Evolutionary conservation across 2,113 vertebrate species (phyloP), one percentile per base, ranked within the genome.

Genomic region (Calidris pugnax): DNA sequence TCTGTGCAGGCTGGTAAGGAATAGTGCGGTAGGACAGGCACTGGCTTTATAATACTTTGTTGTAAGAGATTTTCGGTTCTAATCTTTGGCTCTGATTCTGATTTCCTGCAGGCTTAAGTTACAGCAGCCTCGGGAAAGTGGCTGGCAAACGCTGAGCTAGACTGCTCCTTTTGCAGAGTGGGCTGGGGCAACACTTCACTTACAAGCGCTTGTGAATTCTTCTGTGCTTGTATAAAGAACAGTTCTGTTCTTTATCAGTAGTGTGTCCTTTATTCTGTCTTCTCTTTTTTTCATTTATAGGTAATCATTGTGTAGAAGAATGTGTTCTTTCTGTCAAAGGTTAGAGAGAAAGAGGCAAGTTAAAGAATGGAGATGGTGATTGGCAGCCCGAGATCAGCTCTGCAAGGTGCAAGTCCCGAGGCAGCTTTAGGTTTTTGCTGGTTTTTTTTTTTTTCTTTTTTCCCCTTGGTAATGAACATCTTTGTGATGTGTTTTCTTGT

Each of bases 61-160:
- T 94, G 10, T 1, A 4, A 72, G 55, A 59, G 37, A 55, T 63
- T 84, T 95, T 84, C 1, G 0, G 6, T 93, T 88, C 33, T 80
- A 8, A 68, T 62, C 53, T 68, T 73, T 8, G 5, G 17, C 63
- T 90, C 73, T 78, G 47, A 73, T 90, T 79, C 35, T 85, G 67
- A 71, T 93, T 92, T 90, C 55, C 59, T 80, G 21, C 20, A 67
- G 64, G n/a, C 22, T 84, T n/a, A 50, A 84, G 51, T 90, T 90
- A 50, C 27, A 67, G n/a, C 55, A 95, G 64, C 37, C 41, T 74
- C 71, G 84, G 64, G 56, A 89, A 71, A 63, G 37, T 20, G 32
- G 75, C 63, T 59, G 53, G 50, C 37, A 86, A 83, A 41, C 7
- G 33, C 92, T 83, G 71, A 90, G 17, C 55, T 23, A 20, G n/a